Conservation (phyloP, 2,113 vertebrate species). For the Picathartes gymnocephalus region DNA sequence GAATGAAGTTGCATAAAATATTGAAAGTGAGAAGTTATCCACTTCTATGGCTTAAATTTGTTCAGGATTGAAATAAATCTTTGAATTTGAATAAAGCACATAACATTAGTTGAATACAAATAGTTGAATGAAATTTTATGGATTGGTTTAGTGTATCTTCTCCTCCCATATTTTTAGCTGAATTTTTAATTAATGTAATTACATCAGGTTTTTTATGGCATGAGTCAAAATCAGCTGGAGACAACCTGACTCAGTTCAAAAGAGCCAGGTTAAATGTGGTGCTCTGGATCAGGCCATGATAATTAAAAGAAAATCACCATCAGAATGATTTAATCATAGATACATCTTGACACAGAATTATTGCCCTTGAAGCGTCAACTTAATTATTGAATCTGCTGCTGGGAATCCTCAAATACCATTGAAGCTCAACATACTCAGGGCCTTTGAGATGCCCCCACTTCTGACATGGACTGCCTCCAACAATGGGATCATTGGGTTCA, state of each 20-base stretch:
- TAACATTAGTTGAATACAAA: neutral
- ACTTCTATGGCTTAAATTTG: neutral
- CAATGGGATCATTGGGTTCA: neutral
- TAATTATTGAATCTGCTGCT: conserved; percentile 7
- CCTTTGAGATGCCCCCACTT: neutral
- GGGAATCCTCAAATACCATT: neutral
- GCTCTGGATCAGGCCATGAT: neutral
- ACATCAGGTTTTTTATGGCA: neutral
- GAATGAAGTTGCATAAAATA: neutral
- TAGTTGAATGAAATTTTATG: neutral
- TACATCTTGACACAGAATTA: neutral
- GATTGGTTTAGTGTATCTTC: neutral
- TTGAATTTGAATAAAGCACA: neutral
- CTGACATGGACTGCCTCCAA: neutral
- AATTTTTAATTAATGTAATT: neutral
- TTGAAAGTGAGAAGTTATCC: neutral
- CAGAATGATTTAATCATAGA: conserved; percentile 21
- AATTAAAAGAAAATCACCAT: conserved; percentile 29
- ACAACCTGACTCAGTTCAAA: neutral
- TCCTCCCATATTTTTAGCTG: neutral
- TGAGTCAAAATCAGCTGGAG: neutral
- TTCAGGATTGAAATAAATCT: neutral
- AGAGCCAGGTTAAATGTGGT: neutral
- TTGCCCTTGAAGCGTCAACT: neutral
- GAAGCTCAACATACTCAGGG: neutral